Evolutionary conservation across 2,888 invertebrate species (phyloP), one percentile per base, ranked within the genome.

Genomic region (Andrena bucephala): DNA sequence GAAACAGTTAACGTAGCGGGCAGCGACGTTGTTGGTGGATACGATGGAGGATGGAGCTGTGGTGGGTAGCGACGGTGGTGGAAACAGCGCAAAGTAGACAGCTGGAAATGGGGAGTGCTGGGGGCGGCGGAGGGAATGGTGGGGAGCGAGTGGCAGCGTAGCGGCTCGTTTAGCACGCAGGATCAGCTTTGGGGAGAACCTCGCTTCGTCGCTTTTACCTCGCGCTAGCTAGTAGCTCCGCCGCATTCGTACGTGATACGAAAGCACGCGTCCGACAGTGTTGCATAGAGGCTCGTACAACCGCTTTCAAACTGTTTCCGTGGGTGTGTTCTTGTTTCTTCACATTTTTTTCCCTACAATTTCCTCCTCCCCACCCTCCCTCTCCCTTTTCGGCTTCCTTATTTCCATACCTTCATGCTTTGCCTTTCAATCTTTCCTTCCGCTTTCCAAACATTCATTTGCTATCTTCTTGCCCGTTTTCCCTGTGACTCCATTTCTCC

Each of bases 111-210:
- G 60, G 59, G 57, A 52, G 33, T 20, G 5, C 50, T 67, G 59
- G 4, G 29, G 24, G 59, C 7, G 31, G 31, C 29, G 57, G 60
- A 59, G 68, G 48, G 31, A 33, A 67, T 42, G 50, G 75, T 50
- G 75, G 75, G 68, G 42, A 10, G 48, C 59, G 63, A 81, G 74
- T 71, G 82, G 79, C 52, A 69, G 87, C 84, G 88, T 89, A 87
- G 91, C 89, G 89, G 89, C 89, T 85, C 89, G 91, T 91, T 92
- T 90, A 92, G 89, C 92, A 92, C 93, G 92, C 92, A 92, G 93
- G 92, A 92, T 92, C 92, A 85, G 89, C 85, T 76, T 80, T 76
- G 85, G 85, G 87, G 88, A 87, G 89, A 88, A 75, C 83, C 85
- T 85, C 86, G 90, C 76, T 82, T 62, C 83, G 85, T 77, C 76